These are phyloP conservation scores for Empis livida DNA, from an alignment of 2,888 invertebrate species.

Conservation along the genomic window DNA sequence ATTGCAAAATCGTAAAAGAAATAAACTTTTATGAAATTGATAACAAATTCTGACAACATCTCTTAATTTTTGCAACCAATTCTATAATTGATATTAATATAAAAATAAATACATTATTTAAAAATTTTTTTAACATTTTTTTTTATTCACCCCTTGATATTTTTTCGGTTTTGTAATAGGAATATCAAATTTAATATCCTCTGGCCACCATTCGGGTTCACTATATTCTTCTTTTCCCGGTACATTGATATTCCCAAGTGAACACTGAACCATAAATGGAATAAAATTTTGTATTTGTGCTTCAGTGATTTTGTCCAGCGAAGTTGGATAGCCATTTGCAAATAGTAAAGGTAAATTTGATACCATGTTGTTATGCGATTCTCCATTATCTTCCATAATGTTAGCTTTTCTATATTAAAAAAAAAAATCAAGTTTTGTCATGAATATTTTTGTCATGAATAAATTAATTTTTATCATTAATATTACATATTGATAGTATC, in stretches of 20 bases:
- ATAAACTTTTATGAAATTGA: conserved; percentile 56
- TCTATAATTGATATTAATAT: conserved; percentile 24
- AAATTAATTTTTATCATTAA: too few species aligned
- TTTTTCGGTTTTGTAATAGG: conserved; percentile 47
- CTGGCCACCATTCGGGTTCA: conserved; percentile 60
- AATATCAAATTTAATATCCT: conserved; percentile 48
- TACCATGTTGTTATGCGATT: conserved; percentile 41
- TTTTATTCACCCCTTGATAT: conserved; percentile 33
- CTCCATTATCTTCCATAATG: conserved; percentile 10
- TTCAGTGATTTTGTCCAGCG: conserved; percentile 47
- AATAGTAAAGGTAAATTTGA: conserved; percentile 61
- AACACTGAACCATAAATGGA: conserved; percentile 64
- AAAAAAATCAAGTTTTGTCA: too few species aligned
- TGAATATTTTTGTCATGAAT: too few species aligned
- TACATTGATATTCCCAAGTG: conserved; percentile 48
- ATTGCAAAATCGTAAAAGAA: conserved; percentile 55
- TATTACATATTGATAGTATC: too few species aligned
- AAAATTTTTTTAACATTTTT: neutral
- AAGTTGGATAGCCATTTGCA: conserved; percentile 56
- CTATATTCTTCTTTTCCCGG: conserved; percentile 32
- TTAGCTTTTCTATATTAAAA: neutral
- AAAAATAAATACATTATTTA: conserved; percentile 1
- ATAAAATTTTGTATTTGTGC: conserved; percentile 55
- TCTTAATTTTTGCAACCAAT: conserved; percentile 49
- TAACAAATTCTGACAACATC: conserved; percentile 56